Evolutionary conservation across 2,888 invertebrate species (phyloP).

Genomic region (Suillia variegata): DNA sequence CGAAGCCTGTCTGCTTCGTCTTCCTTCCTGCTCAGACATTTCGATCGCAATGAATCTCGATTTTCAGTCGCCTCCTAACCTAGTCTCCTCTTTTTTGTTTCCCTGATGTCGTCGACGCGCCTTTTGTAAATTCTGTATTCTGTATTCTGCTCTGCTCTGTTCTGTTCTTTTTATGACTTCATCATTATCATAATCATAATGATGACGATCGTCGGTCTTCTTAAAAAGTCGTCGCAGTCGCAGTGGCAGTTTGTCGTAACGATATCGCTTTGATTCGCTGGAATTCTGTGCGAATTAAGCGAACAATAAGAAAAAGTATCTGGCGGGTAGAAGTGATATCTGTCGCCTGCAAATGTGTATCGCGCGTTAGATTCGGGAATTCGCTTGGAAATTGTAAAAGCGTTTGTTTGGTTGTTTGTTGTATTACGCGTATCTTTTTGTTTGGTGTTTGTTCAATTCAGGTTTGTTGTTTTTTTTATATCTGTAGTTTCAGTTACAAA

Average conservation of each 20-base stretch:
- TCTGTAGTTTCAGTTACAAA: conserved; percentile 15
- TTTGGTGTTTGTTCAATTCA: conserved; percentile 4
- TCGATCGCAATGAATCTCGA: no score
- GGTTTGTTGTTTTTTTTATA: no score
- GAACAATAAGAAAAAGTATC: conserved; percentile 22
- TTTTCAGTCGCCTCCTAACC: conserved; percentile 46
- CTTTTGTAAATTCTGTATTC: conserved; percentile 16
- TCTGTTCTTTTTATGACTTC: neutral
- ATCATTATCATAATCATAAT: neutral
- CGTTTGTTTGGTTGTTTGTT: conserved; percentile 8
- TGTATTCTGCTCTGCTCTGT: neutral
- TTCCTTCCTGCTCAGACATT: no score
- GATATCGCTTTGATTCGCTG: conserved; percentile 46
- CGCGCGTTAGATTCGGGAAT: conserved; percentile 37
- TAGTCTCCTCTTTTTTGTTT: conserved; percentile 42
- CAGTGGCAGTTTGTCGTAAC: no score
- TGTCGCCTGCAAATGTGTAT: conserved; percentile 38
- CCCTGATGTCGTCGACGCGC: conserved; percentile 21
- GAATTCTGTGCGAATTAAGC: conserved; percentile 45
- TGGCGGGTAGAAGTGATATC: neutral
- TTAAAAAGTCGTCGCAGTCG: no score
- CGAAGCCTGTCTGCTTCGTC: no score
- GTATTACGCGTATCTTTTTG: neutral
- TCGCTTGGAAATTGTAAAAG: conserved; percentile 14
- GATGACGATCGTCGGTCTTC: no score